phyloP scores from a whole-genome alignment of 2,797 vertebrate genomes.

The Microcaecilia unicolor region DNA sequence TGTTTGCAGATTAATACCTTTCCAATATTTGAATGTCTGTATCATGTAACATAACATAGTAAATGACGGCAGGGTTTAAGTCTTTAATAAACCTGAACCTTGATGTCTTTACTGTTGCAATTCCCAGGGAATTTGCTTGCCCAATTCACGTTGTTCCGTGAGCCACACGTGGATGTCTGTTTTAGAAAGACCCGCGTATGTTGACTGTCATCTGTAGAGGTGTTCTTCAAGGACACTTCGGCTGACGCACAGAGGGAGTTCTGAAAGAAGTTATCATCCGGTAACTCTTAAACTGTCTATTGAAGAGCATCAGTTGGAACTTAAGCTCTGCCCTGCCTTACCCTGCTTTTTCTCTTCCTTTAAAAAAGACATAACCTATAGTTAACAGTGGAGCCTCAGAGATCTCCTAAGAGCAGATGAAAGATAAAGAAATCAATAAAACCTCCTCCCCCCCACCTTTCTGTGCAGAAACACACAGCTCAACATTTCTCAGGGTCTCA shows the following conservation, averaged over 20 bases:
- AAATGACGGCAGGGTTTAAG: too few relatives aligned
- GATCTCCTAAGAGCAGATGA: background rate
- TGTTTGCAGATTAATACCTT: too few relatives aligned
- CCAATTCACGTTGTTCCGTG: too few relatives aligned
- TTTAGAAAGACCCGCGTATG: background rate
- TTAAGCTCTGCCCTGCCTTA: rapidly evolving
- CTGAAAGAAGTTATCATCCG: background rate
- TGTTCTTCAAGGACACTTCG: background rate
- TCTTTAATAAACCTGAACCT: too few relatives aligned
- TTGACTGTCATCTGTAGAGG: background rate
- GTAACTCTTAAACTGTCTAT: background rate
- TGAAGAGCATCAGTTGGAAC: background rate
- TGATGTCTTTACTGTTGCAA: too few relatives aligned
- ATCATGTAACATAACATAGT: too few relatives aligned
- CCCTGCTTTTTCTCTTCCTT: background rate
- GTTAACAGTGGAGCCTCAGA: background rate
- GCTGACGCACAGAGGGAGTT: rapidly evolving
- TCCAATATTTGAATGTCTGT: too few relatives aligned
- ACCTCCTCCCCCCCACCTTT: background rate
- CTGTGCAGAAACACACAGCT: background rate
- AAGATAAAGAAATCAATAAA: background rate
- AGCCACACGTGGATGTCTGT: too few relatives aligned
- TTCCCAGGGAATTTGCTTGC: too few relatives aligned
- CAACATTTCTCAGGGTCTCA: background rate
- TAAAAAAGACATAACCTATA: background rate